A percentile compares a stretch with the other conserved stretches of the same genome.
These are phyloP conservation scores for Ecliptopera silaceata DNA, from an alignment of 2,888 invertebrate genomes.

Conservation along the genomic window DNA sequence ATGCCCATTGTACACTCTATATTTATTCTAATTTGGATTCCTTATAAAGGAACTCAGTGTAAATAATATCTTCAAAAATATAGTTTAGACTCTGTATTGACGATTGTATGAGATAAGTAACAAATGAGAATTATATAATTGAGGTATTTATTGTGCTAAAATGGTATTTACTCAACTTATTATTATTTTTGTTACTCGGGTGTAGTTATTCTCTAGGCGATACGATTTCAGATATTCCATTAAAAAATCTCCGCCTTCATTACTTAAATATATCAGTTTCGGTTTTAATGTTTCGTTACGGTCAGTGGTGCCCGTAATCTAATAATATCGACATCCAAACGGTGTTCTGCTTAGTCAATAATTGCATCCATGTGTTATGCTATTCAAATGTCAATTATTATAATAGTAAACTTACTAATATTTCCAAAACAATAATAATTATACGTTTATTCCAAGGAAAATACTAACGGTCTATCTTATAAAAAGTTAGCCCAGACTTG, in stretches of 20 bases:
- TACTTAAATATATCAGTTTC: background rate
- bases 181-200: slow-evolving; percentile 53
- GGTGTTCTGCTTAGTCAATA: slow-evolving; percentile 42
- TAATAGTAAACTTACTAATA: slow-evolving; percentile 44
- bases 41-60: slow-evolving; percentile 76
- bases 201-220: slow-evolving; percentile 56
- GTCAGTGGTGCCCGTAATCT: slow-evolving; percentile 8
- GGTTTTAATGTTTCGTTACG: slow-evolving; percentile 2
- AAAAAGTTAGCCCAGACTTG: no score
- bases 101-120: slow-evolving; percentile 59
- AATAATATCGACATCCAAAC: slow-evolving; percentile 5
- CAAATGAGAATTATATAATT: slow-evolving; percentile 69
- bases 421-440: slow-evolving; percentile 26
- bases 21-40: slow-evolving; percentile 68
- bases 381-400: slow-evolving; percentile 68
- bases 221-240: slow-evolving; percentile 23
- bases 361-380: slow-evolving; percentile 51
- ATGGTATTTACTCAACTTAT: slow-evolving; percentile 53
- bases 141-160: slow-evolving; percentile 67
- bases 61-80: slow-evolving; percentile 69
- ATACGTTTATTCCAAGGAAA: slow-evolving; percentile 32
- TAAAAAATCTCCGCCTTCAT: slow-evolving; percentile 23
- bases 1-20: slow-evolving; percentile 72
- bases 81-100: slow-evolving; percentile 70
- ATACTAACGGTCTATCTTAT: no score